Percentiles rank a stretch among this genome's conserved stretches.
phyloP scores from a whole-genome alignment of 2,888 invertebrate species.

The Hyalella azteca region DNA sequence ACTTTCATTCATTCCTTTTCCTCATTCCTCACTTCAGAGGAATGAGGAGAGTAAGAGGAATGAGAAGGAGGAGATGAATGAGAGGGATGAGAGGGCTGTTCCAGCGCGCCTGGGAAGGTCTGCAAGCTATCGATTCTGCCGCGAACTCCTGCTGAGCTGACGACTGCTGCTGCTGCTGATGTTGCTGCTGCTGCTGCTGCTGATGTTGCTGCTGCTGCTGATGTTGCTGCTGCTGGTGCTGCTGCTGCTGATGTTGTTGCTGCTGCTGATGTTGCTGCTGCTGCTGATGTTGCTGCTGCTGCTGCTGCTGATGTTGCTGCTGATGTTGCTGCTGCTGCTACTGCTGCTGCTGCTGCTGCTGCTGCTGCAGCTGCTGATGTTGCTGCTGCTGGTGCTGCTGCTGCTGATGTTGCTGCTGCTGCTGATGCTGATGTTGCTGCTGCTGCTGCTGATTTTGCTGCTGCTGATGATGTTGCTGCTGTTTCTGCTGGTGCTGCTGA shows the following conservation, averaged over 20 bases:
- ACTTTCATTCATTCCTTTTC: too few relatives aligned
- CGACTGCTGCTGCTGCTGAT: not conserved
- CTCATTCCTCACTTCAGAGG: too few relatives aligned
- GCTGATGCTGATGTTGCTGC: not conserved
- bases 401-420: not conserved
- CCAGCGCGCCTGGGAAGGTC: not conserved
- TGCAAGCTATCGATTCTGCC: conserved; percentile 8
- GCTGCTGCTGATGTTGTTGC: conserved; percentile 17
- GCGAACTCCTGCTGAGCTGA: not conserved
- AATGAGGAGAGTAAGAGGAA: not conserved
- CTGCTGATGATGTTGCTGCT: not conserved
- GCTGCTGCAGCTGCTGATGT: not conserved
- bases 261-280: not conserved
- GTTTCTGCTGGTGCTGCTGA: not conserved
- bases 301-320: not conserved
- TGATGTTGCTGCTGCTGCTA: not conserved
- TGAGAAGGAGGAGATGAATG: not conserved
- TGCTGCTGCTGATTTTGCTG: not conserved
- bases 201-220: not conserved
- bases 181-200: not conserved
- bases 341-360: not conserved
- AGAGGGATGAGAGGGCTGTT: not conserved
- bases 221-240: not conserved
- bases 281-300: not conserved
- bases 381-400: not conserved